Conservation (phyloP, 2,797 vertebrate species). For the Aulostomus chinensis region DNA sequence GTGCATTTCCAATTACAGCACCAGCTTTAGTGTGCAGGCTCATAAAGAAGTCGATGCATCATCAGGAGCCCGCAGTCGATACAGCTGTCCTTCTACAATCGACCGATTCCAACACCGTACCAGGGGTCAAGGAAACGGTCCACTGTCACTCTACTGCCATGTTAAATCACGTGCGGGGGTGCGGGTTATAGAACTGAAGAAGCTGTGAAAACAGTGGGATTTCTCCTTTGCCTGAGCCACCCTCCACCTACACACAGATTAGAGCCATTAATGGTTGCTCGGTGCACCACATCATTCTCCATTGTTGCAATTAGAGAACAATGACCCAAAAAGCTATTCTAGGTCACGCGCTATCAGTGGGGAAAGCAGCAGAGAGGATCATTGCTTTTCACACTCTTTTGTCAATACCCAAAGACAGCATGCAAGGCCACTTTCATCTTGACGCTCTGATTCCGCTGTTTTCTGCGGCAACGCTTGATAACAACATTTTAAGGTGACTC, state of each 20-base stretch:
- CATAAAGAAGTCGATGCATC: conserved; percentile 8
- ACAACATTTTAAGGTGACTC: conserved; percentile 61
- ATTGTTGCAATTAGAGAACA: conserved; percentile 78
- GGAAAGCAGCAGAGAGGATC: conserved; percentile 71
- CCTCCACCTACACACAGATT: conserved; percentile 6
- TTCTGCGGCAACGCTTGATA: conserved; percentile 61
- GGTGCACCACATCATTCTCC: conserved; percentile 60
- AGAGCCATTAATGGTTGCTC: conserved; percentile 65
- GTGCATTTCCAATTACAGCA: conserved; percentile 28
- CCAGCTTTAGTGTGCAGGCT: conserved; percentile 25
- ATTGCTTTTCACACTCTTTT: conserved; percentile 84
- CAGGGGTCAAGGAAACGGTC: conserved; percentile 13
- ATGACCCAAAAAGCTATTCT: conserved; percentile 64
- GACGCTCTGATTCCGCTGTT: conserved; percentile 75
- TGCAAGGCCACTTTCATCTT: conserved; percentile 63
- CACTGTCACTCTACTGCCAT: background rate
- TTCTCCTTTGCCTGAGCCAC: too few species aligned
- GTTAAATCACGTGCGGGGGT: conserved; percentile 9
- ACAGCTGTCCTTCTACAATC: background rate
- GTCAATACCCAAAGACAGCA: conserved; percentile 68
- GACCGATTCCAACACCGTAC: background rate
- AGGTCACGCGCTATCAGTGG: conserved; percentile 55
- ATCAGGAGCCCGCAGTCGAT: conserved; percentile 23
- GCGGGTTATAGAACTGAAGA: too few species aligned
- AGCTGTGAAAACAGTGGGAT: too few species aligned